phyloP scores from a whole-genome alignment of 2,888 invertebrate genomes.

The Hylaea fasciaria region DNA sequence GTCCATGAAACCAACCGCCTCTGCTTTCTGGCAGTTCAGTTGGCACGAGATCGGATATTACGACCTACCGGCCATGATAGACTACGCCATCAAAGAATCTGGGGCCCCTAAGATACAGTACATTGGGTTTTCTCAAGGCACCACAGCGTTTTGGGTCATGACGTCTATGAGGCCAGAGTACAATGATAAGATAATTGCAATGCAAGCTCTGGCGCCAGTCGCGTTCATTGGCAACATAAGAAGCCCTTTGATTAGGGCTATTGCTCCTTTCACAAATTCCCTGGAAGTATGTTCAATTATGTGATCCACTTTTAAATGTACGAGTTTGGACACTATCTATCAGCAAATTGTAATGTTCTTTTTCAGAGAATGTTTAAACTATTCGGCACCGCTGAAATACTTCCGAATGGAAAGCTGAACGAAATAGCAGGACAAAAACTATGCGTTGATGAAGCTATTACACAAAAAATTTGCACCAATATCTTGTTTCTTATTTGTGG shows the following conservation, averaged over 20 bases:
- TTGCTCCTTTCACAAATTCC: conserved; percentile 75
- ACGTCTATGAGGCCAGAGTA: conserved; percentile 83
- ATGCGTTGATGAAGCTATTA: conserved; percentile 80
- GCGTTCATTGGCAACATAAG: conserved; percentile 78
- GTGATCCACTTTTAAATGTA: no score
- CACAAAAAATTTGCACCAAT: conserved; percentile 85
- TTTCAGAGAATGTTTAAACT: conserved; percentile 69
- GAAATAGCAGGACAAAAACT: conserved; percentile 73
- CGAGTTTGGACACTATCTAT: no score
- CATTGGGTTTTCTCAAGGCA: conserved; percentile 90
- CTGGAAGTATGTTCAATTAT: conserved; percentile 73
- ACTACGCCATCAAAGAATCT: conserved; percentile 85
- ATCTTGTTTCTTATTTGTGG: conserved; percentile 86
- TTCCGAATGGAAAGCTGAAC: conserved; percentile 82
- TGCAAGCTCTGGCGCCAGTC: conserved; percentile 86
- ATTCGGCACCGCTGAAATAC: conserved; percentile 82
- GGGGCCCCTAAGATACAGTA: conserved; percentile 86
- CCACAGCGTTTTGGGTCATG: conserved; percentile 86
- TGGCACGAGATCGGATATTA: conserved; percentile 91
- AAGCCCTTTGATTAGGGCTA: conserved; percentile 77
- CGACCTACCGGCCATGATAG: conserved; percentile 91
- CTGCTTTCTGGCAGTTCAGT: conserved; percentile 83
- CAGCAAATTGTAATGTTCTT: neutral
- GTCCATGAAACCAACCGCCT: conserved; percentile 60
- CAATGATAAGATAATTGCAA: conserved; percentile 83